Evolutionary conservation across 2,797 vertebrate genomes (phyloP), one percentile per base, ranked within the genome.

Genomic region (Lates japonicus): DNA sequence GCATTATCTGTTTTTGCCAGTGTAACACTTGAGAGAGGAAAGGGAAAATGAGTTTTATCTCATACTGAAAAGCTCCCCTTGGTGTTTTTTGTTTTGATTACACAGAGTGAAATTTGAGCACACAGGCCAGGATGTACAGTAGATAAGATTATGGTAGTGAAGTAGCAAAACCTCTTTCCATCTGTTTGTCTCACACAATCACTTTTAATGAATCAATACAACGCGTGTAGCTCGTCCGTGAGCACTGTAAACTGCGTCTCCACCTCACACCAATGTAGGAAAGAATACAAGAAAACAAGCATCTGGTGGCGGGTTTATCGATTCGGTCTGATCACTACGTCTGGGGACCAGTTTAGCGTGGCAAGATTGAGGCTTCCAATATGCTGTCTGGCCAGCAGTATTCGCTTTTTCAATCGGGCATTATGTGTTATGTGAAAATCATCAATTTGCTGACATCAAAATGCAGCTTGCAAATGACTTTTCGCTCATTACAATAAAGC

Each of bases 201-300:
- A 17, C 83, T 68, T 83, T 68, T 31, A 48, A 48, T 52, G 61
- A 86, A 90, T 90, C 87, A 75, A 90, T 92, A 78, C 7, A n/a
- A 55, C 16, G 13, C 64, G 76, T 60, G 61, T 51, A 33, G 76
- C 74, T 70, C 59, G 54, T 77, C 57, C 19, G 3, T 29, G 51
- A 51, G 33, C 13, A 37, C 42, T 65, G 76, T 64, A 48, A 80
- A 58, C 52, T 59, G 69, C 61, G 58, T 61, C 83, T 71, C 11
- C 73, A 35, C 51, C 42, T 79, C 65, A 58, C 51, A 42, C 60
- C 66, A 66, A 72, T 59, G 76, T 42, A 66, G 64, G 31, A 84
- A 52, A 58, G 41, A 69, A 58, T 31, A 16, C 68, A 80, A 71
- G 35, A 66, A 70, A 87, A 73, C 54, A 63, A 74, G 48, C 39